These are phyloP conservation scores for Gortyna flavago DNA, from an alignment of 2,888 invertebrate genomes.

Conservation along the genomic window DNA sequence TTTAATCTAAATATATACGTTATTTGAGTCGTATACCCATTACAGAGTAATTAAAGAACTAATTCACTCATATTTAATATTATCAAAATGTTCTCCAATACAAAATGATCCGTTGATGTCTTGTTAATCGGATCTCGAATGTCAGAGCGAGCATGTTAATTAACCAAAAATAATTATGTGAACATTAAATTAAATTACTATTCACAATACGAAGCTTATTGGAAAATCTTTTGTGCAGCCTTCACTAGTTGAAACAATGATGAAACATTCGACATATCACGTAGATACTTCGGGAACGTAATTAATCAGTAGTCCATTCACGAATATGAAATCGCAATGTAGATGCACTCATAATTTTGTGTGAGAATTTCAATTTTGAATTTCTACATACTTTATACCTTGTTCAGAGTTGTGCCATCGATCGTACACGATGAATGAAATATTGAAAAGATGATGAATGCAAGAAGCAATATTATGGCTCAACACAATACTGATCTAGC, in stretches of 20 bases:
- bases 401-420: constrained; percentile 1
- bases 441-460: not conserved
- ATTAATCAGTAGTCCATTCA: constrained; percentile 74
- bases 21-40: constrained; percentile 12
- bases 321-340: constrained; percentile 68
- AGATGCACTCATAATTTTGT: constrained; percentile 66
- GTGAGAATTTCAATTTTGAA: constrained; percentile 47
- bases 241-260: constrained; percentile 53
- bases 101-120: constrained; percentile 13
- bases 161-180: constrained; percentile 52
- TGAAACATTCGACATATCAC: constrained; percentile 72
- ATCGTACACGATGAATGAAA: constrained; percentile 13
- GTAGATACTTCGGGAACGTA: constrained; percentile 65
- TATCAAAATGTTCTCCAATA: constrained; percentile 10
- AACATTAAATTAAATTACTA: constrained; percentile 58
- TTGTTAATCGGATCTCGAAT: constrained; percentile 42
- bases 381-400: constrained; percentile 5
- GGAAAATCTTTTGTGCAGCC: constrained; percentile 64
- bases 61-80: constrained; percentile 1
- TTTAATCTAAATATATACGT: constrained; percentile 2
- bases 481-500: constrained; percentile 5
- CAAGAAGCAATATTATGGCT: constrained; percentile 30
- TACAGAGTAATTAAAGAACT: not conserved
- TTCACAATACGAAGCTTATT: constrained; percentile 59
- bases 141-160: constrained; percentile 48